These are phyloP conservation scores for Calvadosia cruxmelitensis DNA, from an alignment of 30 jellyfish, hydroid and myxozoan species.

Conservation along the genomic window DNA sequence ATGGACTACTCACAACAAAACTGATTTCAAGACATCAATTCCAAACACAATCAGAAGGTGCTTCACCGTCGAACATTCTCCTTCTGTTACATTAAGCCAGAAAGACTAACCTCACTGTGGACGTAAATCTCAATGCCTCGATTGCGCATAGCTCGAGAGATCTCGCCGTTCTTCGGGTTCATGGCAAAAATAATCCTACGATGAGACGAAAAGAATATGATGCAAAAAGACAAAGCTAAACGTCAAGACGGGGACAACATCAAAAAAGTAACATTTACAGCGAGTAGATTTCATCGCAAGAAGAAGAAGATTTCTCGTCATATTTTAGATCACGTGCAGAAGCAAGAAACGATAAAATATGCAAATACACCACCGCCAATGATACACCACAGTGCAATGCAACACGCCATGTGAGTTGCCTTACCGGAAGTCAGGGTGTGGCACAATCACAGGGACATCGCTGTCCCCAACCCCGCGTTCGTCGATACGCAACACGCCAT, in stretches of 20 bases:
- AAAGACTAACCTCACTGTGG: conserved; percentile 60
- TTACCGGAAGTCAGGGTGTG: conserved; percentile 82
- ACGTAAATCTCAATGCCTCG: conserved; percentile 82
- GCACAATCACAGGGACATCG: conserved; percentile 55
- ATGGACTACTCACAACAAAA: too few relatives aligned
- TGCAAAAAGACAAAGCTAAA: too few relatives aligned
- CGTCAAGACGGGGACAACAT: too few relatives aligned
- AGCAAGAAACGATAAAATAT: neutral
- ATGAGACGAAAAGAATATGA: too few relatives aligned
- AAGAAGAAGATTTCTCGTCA: neutral
- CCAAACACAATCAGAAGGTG: too few relatives aligned
- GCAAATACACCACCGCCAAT: neutral
- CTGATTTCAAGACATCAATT: too few relatives aligned
- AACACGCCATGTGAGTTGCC: too few relatives aligned
- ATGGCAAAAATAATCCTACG: conserved; percentile 53
- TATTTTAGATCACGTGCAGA: neutral
- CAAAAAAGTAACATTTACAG: too few relatives aligned
- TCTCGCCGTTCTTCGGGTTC: conserved; percentile 89
- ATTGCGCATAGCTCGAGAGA: conserved; percentile 92
- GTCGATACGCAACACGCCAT: conserved; percentile 74
- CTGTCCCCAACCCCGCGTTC: conserved; percentile 80
- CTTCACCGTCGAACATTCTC: too few relatives aligned
- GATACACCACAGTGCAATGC: too few relatives aligned
- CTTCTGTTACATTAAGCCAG: too few relatives aligned
- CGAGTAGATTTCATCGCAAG: too few relatives aligned